phyloP scores from a whole-genome alignment of 2,888 invertebrate species.

The Scaptomyza polygonia region DNA sequence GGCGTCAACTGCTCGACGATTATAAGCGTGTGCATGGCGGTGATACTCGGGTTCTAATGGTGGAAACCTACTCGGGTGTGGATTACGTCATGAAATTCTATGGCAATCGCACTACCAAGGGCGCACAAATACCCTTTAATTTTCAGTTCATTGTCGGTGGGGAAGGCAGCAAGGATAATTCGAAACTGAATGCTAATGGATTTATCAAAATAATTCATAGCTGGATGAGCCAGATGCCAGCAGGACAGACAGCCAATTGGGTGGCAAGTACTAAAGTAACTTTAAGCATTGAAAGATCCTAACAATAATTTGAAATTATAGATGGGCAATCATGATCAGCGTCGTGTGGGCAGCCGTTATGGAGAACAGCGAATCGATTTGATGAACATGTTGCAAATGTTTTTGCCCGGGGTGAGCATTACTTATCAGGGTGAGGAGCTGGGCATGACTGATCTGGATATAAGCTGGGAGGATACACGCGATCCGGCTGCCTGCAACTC shows the following conservation, averaged over 20 bases:
- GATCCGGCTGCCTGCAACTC: constrained; percentile 86
- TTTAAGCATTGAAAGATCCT: neutral
- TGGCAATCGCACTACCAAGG: constrained; percentile 85
- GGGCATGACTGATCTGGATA: constrained; percentile 84
- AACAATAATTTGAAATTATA: constrained; percentile 68
- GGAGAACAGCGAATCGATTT: constrained; percentile 89
- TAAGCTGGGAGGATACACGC: constrained; percentile 86
- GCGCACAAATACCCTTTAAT: constrained; percentile 88
- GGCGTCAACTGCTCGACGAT: constrained; percentile 87
- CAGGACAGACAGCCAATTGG: constrained; percentile 87
- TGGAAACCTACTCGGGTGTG: constrained; percentile 87
- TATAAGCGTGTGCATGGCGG: constrained; percentile 84
- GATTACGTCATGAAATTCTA: constrained; percentile 86
- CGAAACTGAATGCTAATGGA: constrained; percentile 82
- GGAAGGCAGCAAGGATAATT: constrained; percentile 84
- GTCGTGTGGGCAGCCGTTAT: constrained; percentile 87
- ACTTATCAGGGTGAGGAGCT: constrained; percentile 84
- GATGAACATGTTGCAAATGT: constrained; percentile 89
- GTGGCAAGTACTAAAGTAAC: constrained; percentile 85
- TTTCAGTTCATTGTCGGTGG: constrained; percentile 87
- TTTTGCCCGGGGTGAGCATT: constrained; percentile 88
- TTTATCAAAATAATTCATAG: constrained; percentile 85
- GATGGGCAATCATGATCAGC: constrained; percentile 90
- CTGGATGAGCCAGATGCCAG: constrained; percentile 87
- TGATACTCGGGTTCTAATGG: constrained; percentile 86